Conservation (phyloP, 2,113 vertebrate species). For the Empidonax alnorum region DNA sequence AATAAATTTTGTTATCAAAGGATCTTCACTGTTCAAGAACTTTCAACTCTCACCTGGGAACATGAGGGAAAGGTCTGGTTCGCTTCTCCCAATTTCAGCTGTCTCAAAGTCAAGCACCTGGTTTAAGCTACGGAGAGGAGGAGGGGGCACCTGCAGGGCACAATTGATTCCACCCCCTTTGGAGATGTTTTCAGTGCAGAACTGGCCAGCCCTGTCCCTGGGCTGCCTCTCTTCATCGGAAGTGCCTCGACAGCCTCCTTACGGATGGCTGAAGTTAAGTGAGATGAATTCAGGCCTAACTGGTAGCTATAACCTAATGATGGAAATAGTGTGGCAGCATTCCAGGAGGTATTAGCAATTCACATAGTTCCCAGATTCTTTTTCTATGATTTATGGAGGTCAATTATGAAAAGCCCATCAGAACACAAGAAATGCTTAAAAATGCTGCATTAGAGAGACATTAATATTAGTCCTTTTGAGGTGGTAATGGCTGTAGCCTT, state of each 20-base stretch:
- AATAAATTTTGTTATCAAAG: neutral
- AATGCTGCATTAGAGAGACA: slow-evolving; percentile 54
- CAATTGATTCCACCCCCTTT: neutral
- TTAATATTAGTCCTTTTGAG: slow-evolving; percentile 26
- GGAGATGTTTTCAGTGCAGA: neutral
- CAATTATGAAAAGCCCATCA: slow-evolving; percentile 49
- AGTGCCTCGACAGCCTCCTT: neutral
- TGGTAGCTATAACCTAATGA: slow-evolving; percentile 24
- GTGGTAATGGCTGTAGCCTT: slow-evolving; percentile 39
- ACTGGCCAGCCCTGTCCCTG: accelerated
- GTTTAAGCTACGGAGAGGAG: neutral
- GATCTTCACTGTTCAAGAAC: neutral
- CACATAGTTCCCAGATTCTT: slow-evolving; percentile 46
- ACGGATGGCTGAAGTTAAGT: neutral
- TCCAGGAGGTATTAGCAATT: slow-evolving; percentile 55
- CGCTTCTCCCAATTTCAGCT: neutral
- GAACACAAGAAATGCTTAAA: slow-evolving; percentile 48
- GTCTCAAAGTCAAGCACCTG: neutral
- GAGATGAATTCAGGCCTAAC: slow-evolving; percentile 33
- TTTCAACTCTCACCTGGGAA: neutral
- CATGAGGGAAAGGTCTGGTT: neutral
- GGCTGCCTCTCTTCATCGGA: neutral
- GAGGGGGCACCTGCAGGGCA: neutral
- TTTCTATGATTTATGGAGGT: slow-evolving; percentile 51
- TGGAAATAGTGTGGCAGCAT: slow-evolving; percentile 41